Evolutionary conservation across 2,888 invertebrate genomes (phyloP).

Genomic region (Chironomus tentans): DNA sequence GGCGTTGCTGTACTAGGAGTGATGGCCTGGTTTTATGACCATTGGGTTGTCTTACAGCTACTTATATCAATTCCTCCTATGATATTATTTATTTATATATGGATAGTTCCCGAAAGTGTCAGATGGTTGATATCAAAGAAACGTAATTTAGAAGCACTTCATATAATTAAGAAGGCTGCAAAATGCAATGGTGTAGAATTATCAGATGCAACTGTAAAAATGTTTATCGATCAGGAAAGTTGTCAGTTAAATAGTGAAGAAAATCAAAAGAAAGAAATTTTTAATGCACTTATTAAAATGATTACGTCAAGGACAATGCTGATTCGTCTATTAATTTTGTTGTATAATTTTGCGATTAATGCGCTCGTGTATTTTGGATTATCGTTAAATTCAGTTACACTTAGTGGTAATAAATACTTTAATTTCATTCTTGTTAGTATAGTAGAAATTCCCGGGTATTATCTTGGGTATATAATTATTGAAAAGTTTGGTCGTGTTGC

Average conservation of each 20-base stretch:
- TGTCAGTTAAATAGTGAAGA: neutral
- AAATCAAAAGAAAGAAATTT: neutral
- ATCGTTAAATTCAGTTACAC: conserved; percentile 54
- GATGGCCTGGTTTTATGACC: conserved; percentile 43
- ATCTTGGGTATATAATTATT: conserved; percentile 37
- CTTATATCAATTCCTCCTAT: conserved; percentile 44
- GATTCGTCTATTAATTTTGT: conserved; percentile 1
- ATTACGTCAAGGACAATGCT: neutral
- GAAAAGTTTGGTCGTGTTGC: conserved; percentile 9
- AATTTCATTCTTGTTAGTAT: conserved; percentile 55
- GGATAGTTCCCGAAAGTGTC: conserved; percentile 54
- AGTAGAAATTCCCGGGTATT: conserved; percentile 52
- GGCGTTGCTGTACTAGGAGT: conserved; percentile 47
- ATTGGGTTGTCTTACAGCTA: conserved; percentile 45
- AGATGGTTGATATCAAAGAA: conserved; percentile 54
- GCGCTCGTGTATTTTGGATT: conserved; percentile 61
- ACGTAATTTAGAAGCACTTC: conserved; percentile 46
- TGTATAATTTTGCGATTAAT: conserved; percentile 47
- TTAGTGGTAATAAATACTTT: conserved; percentile 58
- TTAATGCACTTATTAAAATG: neutral
- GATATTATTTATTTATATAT: conserved; percentile 45
- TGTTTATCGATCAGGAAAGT: conserved; percentile 36
- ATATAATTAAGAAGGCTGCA: conserved; percentile 50
- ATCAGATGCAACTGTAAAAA: conserved; percentile 41
- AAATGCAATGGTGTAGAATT: conserved; percentile 46